These are phyloP conservation scores for Batillaria attramentaria DNA, from an alignment of 1,140 invertebrate species.

Conservation along the genomic window DNA sequence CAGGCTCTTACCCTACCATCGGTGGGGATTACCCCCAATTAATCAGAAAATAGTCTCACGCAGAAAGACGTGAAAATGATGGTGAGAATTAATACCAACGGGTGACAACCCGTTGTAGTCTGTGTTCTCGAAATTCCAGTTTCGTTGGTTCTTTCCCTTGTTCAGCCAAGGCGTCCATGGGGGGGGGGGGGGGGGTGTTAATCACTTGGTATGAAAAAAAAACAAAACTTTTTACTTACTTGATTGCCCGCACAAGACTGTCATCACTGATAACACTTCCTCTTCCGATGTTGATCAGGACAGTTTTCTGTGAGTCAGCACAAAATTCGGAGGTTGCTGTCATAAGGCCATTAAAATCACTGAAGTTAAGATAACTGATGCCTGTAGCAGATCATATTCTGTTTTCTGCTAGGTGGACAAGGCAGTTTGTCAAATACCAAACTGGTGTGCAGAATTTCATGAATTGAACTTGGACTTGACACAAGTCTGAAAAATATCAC, in stretches of 20 bases:
- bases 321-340: not conserved
- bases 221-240: constrained; percentile 61
- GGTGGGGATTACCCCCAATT: too few species aligned
- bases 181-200: not conserved
- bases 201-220: not conserved
- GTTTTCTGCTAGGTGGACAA: too few species aligned
- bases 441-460: too few species aligned
- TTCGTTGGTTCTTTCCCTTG: not conserved
- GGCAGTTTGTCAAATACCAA: too few species aligned
- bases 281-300: constrained; percentile 77
- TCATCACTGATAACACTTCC: constrained; percentile 75
- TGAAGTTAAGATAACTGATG: too few species aligned
- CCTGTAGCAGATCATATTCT: too few species aligned
- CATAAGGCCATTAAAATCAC: too few species aligned
- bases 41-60: not conserved
- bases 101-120: too few species aligned
- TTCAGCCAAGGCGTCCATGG: not conserved
- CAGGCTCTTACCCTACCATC: too few species aligned
- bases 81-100: too few species aligned
- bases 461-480: too few species aligned
- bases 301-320: constrained; percentile 64
- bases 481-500: too few species aligned
- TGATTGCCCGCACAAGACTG: constrained; percentile 74
- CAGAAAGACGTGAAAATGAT: not conserved
- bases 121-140: not conserved